Conservation (phyloP, 2,888 invertebrate species). For the Eupelmus urozonus region DNA sequence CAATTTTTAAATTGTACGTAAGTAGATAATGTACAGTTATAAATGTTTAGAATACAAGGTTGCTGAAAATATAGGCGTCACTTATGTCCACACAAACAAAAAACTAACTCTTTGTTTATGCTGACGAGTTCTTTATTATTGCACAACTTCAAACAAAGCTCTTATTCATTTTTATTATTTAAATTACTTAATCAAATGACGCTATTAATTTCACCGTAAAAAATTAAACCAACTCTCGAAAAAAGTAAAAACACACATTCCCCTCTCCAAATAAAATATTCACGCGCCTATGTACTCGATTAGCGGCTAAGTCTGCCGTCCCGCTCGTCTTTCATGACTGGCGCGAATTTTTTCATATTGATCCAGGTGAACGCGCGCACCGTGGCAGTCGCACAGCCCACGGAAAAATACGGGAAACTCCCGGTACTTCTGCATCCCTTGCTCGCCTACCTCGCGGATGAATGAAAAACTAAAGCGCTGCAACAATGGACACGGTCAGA, state of each 20-base stretch:
- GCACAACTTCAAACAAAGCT: too few relatives aligned
- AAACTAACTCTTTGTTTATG: too few relatives aligned
- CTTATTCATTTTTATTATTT: too few relatives aligned
- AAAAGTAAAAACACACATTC: too few relatives aligned
- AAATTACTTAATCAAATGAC: too few relatives aligned
- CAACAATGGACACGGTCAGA: slow-evolving; percentile 32
- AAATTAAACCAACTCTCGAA: not conserved
- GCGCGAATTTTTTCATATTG: slow-evolving; percentile 38
- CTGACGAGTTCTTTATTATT: too few relatives aligned
- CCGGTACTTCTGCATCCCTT: not conserved
- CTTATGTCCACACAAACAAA: too few relatives aligned
- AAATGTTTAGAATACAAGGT: too few relatives aligned
- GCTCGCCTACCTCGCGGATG: not conserved
- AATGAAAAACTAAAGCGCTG: not conserved
- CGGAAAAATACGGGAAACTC: slow-evolving; percentile 31
- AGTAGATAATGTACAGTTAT: not conserved
- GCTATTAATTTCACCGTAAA: too few relatives aligned
- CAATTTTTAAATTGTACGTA: not conserved
- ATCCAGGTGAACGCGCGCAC: slow-evolving; percentile 25
- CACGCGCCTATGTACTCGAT: too few relatives aligned
- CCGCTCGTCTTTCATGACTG: not conserved
- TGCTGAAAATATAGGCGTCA: too few relatives aligned
- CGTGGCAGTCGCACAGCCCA: not conserved
- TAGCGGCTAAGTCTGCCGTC: not conserved
- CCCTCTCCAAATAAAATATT: too few relatives aligned